Conservation (phyloP, 30 jellyfish, hydroid and myxozoan genomes). For the Sanderia malayensis region DNA sequence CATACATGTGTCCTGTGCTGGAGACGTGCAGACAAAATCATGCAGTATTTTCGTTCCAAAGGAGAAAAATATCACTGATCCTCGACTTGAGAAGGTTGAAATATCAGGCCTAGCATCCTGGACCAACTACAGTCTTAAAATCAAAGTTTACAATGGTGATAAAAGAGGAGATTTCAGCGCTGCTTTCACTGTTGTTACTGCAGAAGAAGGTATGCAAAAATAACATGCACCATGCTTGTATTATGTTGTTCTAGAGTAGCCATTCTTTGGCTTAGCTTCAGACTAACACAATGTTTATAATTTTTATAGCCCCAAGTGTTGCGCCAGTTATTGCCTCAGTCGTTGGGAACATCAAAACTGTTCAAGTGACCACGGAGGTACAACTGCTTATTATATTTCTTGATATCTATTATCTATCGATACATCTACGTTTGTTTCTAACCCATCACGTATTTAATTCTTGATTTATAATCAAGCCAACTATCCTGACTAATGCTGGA, state of each 20-base stretch:
- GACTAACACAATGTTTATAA: too few species aligned
- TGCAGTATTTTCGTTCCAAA: not conserved
- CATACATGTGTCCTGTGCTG: not conserved
- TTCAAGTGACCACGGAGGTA: slow-evolving; percentile 11
- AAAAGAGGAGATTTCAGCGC: slow-evolving; percentile 35
- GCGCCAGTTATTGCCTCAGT: slow-evolving; percentile 11
- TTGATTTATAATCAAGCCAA: too few species aligned
- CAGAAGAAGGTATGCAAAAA: slow-evolving; percentile 40
- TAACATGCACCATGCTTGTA: too few species aligned
- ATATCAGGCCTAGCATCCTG: slow-evolving; percentile 11
- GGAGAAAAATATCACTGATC: slow-evolving; percentile 5
- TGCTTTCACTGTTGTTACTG: slow-evolving; percentile 18
- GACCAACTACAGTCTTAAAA: slow-evolving; percentile 32
- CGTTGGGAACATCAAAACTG: not conserved
- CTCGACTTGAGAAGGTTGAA: not conserved
- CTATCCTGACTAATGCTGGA: too few species aligned
- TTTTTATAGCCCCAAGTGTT: slow-evolving; percentile 11
- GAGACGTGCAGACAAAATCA: not conserved
- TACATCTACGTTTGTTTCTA: too few species aligned
- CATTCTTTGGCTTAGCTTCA: too few species aligned
- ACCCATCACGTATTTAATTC: too few species aligned
- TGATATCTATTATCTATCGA: too few species aligned
- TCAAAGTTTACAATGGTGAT: slow-evolving; percentile 20
- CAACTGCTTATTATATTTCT: too few species aligned
- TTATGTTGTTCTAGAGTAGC: too few species aligned